Conservation (phyloP, 2,888 invertebrate species). For the Agonopterix subpropinquella region DNA sequence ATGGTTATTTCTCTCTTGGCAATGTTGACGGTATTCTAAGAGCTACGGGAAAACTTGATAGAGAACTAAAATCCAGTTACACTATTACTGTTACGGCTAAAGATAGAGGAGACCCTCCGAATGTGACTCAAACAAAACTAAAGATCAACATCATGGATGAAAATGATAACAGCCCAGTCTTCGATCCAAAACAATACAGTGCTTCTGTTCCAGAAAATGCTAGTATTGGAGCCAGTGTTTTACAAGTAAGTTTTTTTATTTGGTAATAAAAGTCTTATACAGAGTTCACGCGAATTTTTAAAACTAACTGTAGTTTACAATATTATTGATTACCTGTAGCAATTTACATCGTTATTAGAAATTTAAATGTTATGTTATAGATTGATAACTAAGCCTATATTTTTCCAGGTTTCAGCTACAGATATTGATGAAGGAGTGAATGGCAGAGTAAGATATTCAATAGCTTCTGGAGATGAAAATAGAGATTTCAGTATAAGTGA, state of each 20-base stretch:
- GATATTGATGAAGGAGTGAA: conserved; percentile 92
- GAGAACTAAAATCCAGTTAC: conserved; percentile 86
- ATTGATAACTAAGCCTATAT: neutral
- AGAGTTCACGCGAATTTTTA: neutral
- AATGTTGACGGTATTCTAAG: conserved; percentile 91
- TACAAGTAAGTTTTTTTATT: conserved; percentile 78
- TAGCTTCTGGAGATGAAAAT: conserved; percentile 91
- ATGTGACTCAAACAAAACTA: conserved; percentile 80
- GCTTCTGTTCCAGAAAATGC: conserved; percentile 95
- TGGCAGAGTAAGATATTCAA: conserved; percentile 94
- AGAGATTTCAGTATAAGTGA: conserved; percentile 94
- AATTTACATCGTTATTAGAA: no score
- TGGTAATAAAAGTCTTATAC: neutral
- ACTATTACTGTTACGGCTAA: conserved; percentile 86
- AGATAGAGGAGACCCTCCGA: conserved; percentile 91
- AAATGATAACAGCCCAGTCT: conserved; percentile 93
- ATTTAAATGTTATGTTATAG: neutral
- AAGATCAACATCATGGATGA: conserved; percentile 87
- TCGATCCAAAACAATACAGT: conserved; percentile 92
- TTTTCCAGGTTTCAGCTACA: conserved; percentile 86
- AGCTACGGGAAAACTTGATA: conserved; percentile 90
- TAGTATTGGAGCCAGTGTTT: conserved; percentile 92
- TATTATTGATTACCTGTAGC: neutral
- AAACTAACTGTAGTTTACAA: neutral
- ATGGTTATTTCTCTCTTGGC: conserved; percentile 86